phyloP scores from a whole-genome alignment of 2,888 invertebrate species.

The Fragum sueziense region DNA sequence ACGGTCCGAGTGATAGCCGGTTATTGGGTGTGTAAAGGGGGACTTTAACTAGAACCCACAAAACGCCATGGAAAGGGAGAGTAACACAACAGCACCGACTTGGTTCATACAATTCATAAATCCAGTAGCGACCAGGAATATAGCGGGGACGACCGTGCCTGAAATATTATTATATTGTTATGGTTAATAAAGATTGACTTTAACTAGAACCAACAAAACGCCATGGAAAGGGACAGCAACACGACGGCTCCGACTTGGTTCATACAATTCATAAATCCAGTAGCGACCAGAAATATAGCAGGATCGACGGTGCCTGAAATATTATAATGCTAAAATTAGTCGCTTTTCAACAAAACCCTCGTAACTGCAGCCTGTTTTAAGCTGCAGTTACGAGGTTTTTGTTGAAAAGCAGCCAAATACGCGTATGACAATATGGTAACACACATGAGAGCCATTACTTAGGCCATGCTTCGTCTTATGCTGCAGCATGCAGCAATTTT shows the following conservation, averaged over 20 bases:
- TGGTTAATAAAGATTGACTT: constrained; percentile 75
- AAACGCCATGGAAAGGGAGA: constrained; percentile 72
- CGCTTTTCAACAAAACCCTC: no score
- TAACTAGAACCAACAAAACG: constrained; percentile 75
- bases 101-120: constrained; percentile 75
- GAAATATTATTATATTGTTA: constrained; percentile 71
- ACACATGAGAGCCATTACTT: no score
- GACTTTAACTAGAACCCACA: no score
- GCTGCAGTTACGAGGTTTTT: no score
- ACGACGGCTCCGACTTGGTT: constrained; percentile 70
- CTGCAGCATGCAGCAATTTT: no score
- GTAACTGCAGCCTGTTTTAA: no score
- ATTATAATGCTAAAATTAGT: no score
- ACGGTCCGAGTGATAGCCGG: no score
- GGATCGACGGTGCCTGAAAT: constrained; percentile 69
- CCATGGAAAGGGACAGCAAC: constrained; percentile 71
- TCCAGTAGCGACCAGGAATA: constrained; percentile 70
- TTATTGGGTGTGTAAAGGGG: no score
- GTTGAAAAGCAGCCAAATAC: no score
- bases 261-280: constrained; percentile 75
- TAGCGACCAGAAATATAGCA: constrained; percentile 67
- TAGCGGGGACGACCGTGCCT: constrained; percentile 70
- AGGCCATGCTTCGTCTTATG: no score
- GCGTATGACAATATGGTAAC: no score
- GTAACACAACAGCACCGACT: constrained; percentile 68